Evolutionary conservation across 2,888 invertebrate species (phyloP).

Genomic region (Pheosia tremula): DNA sequence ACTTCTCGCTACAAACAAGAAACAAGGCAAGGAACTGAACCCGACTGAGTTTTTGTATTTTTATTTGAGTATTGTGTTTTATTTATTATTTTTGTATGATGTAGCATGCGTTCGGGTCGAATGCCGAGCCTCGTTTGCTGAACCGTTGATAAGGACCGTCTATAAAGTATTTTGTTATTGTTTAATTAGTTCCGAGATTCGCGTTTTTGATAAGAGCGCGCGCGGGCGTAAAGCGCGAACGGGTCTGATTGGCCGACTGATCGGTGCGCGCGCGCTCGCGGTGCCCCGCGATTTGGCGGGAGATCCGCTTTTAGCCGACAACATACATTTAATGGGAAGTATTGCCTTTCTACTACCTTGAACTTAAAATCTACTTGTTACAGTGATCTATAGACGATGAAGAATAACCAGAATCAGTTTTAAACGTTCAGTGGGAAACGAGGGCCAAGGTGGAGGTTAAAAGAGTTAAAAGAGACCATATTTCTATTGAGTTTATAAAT

Average conservation of each 20-base stretch:
- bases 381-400: not conserved
- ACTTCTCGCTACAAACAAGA: conserved; percentile 47
- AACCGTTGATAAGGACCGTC: conserved; percentile 45
- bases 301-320: conserved; percentile 57
- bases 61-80: conserved; percentile 55
- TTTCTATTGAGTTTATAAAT: too few relatives aligned
- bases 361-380: conserved; percentile 21
- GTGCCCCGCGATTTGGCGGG: conserved; percentile 63
- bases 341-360: conserved; percentile 49
- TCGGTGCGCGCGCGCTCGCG: conserved; percentile 32
- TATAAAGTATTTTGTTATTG: conserved; percentile 70
- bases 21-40: conserved; percentile 57
- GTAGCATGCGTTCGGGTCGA: conserved; percentile 58
- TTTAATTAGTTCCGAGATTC: conserved; percentile 60
- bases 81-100: conserved; percentile 49
- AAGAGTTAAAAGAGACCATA: not conserved
- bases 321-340: conserved; percentile 37
- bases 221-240: conserved; percentile 68
- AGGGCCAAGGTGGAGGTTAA: not conserved
- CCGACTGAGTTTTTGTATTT: conserved; percentile 65
- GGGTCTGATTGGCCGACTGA: conserved; percentile 72
- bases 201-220: conserved; percentile 73
- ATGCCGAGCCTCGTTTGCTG: conserved; percentile 58
- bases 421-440: not conserved
- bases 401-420: not conserved